Evolutionary conservation across 92 coral and sea anemone species (phyloP), one percentile per base, ranked within the genome.

Genomic region (Phenganax subtilis): DNA sequence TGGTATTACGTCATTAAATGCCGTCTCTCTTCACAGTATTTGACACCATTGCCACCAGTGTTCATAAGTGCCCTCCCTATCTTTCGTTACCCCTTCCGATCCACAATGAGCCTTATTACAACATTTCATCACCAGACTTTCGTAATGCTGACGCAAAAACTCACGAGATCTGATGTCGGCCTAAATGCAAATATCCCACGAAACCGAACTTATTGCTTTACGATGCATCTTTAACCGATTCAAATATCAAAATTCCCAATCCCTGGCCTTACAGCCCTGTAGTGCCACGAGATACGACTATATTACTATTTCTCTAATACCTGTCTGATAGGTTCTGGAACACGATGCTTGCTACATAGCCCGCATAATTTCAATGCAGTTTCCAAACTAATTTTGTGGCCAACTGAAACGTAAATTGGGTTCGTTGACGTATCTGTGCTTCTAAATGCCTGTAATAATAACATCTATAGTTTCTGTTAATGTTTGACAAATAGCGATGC

Each of bases 291-390:
- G 25, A 20, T 20, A 20, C 25, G 25, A 20, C 25, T 0, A 20
- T 20, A 20, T 20, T 20, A 20, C 25, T 20, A 20, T 20, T 20
- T 20, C 25, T 20, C 25, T 20, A 20, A 20, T 78, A 93, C 98
- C 93, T 92, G 96, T 82, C 98, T 90, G 27, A 91, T 90, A 12
- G 98, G 97, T 63, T 94, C 98, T 12, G 98, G 98, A 37, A 90
- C 84, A 53, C 97, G 89, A 80, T 84, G 78, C 44, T 56, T 84
- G 75, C 98, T 92, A 75, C 96, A 92, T 9, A 84, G 56, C 57
- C 83, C 81, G 56, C 87, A 85, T 75, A 94, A 57, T n/a, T 87
- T 81, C 51, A 92, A 86, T 6, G 98, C 93, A 71, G 91, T 88
- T 0, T 88, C 91, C 61, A 94, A 91, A 20, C 92, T 90, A 54